These are phyloP conservation scores for Actinostola sp. DNA, from an alignment of 92 coral and sea anemone genomes.

Conservation along the genomic window DNA sequence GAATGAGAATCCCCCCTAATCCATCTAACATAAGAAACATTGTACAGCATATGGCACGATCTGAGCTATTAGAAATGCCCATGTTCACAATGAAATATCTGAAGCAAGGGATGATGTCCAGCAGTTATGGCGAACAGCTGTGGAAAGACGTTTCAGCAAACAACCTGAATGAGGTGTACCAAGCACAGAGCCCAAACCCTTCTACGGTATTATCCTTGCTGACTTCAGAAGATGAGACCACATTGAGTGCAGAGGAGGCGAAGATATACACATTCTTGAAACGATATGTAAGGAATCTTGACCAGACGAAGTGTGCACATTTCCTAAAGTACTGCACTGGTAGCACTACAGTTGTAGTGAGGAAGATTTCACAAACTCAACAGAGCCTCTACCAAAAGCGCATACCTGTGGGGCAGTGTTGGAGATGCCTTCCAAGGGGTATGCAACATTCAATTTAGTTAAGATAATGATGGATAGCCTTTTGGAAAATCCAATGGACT, in stretches of 20 bases:
- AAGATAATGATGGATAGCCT: no score
- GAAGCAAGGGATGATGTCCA: constrained; percentile 19
- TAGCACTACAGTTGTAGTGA: no score
- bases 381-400: no score
- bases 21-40: constrained; percentile 3
- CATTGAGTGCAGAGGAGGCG: constrained; percentile 17
- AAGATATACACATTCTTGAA: constrained; percentile 4
- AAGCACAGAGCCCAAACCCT: constrained; percentile 19
- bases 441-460: no score
- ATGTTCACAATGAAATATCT: constrained; percentile 34
- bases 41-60: constrained; percentile 4
- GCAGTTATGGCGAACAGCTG: not conserved
- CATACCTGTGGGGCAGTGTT: no score
- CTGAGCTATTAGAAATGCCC: constrained; percentile 20
- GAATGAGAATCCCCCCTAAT: constrained; percentile 9
- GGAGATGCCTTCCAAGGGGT: no score
- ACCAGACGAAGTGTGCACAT: not conserved
- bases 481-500: no score
- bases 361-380: no score
- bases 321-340: not conserved
- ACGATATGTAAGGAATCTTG: no score
- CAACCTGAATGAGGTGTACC: constrained; percentile 15
- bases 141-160: constrained; percentile 18
- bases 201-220: constrained; percentile 21
- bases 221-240: not conserved